phyloP scores from a whole-genome alignment of 2,797 vertebrate species.

The Linurgus olivaceus region DNA sequence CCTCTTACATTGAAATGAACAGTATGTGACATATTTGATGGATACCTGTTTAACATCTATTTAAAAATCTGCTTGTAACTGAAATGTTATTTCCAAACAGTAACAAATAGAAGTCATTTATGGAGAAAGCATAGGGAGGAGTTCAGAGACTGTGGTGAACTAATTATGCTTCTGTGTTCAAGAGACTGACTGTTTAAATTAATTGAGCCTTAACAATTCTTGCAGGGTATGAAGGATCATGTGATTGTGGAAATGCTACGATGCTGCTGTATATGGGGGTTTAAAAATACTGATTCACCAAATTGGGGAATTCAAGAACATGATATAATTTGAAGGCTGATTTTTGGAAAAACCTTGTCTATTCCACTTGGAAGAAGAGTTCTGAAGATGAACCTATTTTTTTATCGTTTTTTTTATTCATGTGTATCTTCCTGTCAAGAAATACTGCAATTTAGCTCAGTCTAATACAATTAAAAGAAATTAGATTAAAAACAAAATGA shows the following conservation, averaged over 20 bases:
- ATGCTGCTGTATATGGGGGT: background rate
- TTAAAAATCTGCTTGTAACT: background rate
- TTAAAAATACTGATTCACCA: background rate
- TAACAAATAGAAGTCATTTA: background rate
- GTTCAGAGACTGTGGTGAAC: background rate
- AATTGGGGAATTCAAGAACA: fast-evolving
- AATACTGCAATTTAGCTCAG: background rate
- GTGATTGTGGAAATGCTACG: background rate
- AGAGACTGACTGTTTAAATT: background rate
- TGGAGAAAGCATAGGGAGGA: background rate
- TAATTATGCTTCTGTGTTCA: background rate
- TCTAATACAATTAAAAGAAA: background rate
- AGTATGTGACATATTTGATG: background rate
- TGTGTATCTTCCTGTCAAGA: background rate
- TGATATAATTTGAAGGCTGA: background rate
- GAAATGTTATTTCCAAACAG: background rate
- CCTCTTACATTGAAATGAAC: background rate
- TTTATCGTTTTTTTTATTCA: fast-evolving
- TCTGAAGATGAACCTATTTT: background rate
- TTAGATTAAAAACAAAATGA: background rate
- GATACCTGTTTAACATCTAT: background rate
- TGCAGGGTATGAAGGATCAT: background rate
- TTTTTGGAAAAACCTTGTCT: background rate
- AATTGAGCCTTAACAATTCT: background rate
- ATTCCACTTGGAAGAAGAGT: background rate